Evolutionary conservation across 2,888 invertebrate species (phyloP), one percentile per base, ranked within the genome.

Genomic region (Onchidella celtica): DNA sequence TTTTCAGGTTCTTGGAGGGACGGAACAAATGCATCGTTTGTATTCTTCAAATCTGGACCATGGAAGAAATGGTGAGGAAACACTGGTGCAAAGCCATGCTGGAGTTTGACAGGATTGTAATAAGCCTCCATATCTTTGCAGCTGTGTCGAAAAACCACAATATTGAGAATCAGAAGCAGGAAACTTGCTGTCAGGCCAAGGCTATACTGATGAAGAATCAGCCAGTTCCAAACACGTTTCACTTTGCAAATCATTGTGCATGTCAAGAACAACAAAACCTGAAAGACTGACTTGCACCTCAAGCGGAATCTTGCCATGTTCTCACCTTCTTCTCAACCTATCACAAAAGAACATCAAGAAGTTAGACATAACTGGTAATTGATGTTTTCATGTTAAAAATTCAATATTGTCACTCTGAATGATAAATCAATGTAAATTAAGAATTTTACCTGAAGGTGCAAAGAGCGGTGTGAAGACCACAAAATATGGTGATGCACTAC

Each of bases 41-140:
- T 38, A 29, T 66, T 66, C 32, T 4, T 69, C n/a, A 81, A 73
- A 1, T 40, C 32, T 65, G 74, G 66, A 3, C 77, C 29, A 72
- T 70, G 77, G 66, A 83, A 84, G 14, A 77, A 70, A 72, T 85
- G 84, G 47, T 77, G 66, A 11, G 86, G 86, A 59, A 85, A 77
- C 4, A 72, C 75, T 1, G 75, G 81, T 29, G 81, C 75, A 65
- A 73, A 73, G 32, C 86, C 85, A 74, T 86, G 86, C 24, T 59
- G 55, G 24, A 84, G 69, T 3, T 75, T 72, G 2, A 73, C 75
- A 27, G 85, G 72, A 27, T 82, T 72, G 24, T 72, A 36, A 9
- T 66, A 55, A 11, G 78, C 11, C 27, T 77, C 77, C 38, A 77
- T 68, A 47, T 55, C 68, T 24, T 73, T 40, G 21, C 82, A 84